Evolutionary conservation across 2,888 invertebrate species (phyloP), one percentile per base, ranked within the genome.

Genomic region (Eudemis profundana): DNA sequence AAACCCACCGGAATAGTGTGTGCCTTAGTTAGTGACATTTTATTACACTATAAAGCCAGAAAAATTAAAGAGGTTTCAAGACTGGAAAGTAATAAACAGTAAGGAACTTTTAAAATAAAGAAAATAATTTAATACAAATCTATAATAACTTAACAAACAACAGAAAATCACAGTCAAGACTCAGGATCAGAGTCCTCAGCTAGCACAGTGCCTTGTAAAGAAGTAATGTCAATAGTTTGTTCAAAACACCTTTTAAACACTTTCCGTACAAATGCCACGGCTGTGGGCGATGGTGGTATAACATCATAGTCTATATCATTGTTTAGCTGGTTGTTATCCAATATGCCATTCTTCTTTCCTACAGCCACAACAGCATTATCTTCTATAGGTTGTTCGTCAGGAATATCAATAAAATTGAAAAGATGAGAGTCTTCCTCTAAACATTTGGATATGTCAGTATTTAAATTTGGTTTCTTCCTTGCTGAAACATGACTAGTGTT

Each of bases 221-320:
- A 93, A 71, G 90, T 89, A 7, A 94, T 93, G 74, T 95, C 93
- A 76, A 94, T 95, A n/a, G 96, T 96, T 47, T 93, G 89, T 83
- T 96, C 95, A 83, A 95, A 96, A 81, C 96, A 96, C 67, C 95
- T 93, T 68, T 94, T 93, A 76, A 96, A 96, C 61, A 96, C 94
- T 0, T 93, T 87, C 77, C 94, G 93, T 0, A 95, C 94, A 68
- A 90, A 90, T 53, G 91, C 93, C 21, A 92, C 94, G 4, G 93
- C 90, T 61, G 94, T 89, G 5, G 95, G 95, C 4, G 95, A 95
- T 33, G 85, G 91, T 40, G 94, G 94, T 47, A 95, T 90, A 15
- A 90, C 79, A 71, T 94, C 94, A 74, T 82, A 83, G 66, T 90
- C 84, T 75, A 85, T 81, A 50, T 73, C 40, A 56, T 78, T 74